These are phyloP conservation scores for Hypena proboscidalis DNA, from an alignment of 2,888 invertebrate genomes.

Conservation along the genomic window DNA sequence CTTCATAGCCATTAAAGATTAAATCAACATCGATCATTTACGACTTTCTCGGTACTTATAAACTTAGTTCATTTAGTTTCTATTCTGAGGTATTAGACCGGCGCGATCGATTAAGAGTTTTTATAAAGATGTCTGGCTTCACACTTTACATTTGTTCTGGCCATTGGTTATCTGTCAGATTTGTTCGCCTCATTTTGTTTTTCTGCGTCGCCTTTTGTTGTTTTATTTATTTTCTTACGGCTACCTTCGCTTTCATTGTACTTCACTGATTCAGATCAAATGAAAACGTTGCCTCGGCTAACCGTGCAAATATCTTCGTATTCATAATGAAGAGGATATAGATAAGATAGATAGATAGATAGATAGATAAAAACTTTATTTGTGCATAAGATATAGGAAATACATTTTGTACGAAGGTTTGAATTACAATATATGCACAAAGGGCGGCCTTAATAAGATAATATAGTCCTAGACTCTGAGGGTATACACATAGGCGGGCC, in stretches of 20 bases:
- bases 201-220: not conserved
- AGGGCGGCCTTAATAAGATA: too few species aligned
- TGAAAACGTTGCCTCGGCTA: too few species aligned
- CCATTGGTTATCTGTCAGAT: conserved; percentile 22
- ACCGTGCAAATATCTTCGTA: too few species aligned
- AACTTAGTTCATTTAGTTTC: conserved; percentile 60
- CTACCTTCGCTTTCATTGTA: not conserved
- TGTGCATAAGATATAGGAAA: too few species aligned
- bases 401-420: too few species aligned
- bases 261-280: not conserved
- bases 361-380: too few species aligned
- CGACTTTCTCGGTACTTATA: conserved; percentile 59
- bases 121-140: conserved; percentile 60
- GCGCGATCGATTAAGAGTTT: conserved; percentile 71
- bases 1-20: conserved; percentile 69
- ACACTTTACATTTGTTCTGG: conserved; percentile 51
- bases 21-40: conserved; percentile 58
- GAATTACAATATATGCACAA: too few species aligned
- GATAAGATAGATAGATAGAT: too few species aligned
- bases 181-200: conserved; percentile 29
- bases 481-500: too few species aligned
- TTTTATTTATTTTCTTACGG: not conserved
- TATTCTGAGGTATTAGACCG: conserved; percentile 71
- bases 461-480: too few species aligned
- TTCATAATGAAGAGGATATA: too few species aligned